Evolutionary conservation across 2,113 vertebrate species (phyloP).

Genomic region (Herpetotheres cachinnans): DNA sequence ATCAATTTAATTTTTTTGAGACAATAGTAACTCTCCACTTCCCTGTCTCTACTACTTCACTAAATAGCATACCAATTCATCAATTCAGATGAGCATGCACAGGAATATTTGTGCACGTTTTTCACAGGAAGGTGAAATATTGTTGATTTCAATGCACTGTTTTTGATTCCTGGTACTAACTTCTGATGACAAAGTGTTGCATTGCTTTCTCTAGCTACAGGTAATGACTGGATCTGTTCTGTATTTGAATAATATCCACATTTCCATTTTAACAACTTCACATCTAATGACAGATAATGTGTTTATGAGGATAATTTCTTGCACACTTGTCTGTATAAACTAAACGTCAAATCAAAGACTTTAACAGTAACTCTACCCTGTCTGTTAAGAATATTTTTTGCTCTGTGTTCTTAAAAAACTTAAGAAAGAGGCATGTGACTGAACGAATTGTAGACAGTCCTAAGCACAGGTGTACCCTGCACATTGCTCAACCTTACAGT

Average conservation of each 20-base stretch:
- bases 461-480: background rate
- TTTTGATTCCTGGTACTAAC: background rate
- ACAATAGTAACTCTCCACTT: background rate
- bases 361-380: background rate
- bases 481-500: background rate
- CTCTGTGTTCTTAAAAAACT: background rate
- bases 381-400: background rate
- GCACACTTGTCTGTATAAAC: background rate
- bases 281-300: background rate
- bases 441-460: background rate
- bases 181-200: background rate
- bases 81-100: background rate
- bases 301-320: background rate
- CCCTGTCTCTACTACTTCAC: background rate
- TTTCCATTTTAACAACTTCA: background rate
- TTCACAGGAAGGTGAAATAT: background rate
- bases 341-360: background rate
- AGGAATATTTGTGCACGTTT: background rate
- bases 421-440: background rate
- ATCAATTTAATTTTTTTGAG: background rate
- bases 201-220: background rate
- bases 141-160: background rate
- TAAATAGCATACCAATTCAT: background rate
- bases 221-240: background rate
- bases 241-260: background rate